A percentile compares a stretch with the other conserved stretches of the same genome.
These are phyloP conservation scores for Drosophila equinoxialis DNA, from an alignment of 1,140 invertebrate genomes.

Conservation along the genomic window DNA sequence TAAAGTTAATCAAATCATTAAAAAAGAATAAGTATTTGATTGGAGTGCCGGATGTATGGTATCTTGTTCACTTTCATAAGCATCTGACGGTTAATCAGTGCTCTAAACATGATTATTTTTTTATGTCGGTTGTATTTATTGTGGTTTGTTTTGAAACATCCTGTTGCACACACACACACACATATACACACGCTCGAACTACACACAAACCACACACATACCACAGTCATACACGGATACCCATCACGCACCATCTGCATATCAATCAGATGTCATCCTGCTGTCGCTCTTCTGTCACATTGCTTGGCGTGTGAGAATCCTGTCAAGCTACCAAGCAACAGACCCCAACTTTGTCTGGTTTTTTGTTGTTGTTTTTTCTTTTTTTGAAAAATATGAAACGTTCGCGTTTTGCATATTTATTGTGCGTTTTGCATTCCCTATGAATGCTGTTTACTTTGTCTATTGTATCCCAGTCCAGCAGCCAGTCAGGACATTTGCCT, in stretches of 20 bases:
- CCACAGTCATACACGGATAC: background rate
- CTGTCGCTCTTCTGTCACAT: constrained; percentile 72
- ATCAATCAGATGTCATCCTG: constrained; percentile 70
- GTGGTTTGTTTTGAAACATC: constrained; percentile 32
- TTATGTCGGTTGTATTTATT: constrained; percentile 41
- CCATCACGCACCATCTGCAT: constrained; percentile 60
- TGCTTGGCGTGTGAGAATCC: constrained; percentile 61
- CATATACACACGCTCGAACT: no score
- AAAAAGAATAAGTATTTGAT: constrained; percentile 29
- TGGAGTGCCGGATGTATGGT: no score
- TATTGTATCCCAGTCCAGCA: constrained; percentile 16
- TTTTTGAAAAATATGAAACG: constrained; percentile 67
- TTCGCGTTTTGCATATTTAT: constrained; percentile 76
- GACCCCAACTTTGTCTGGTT: constrained; percentile 22
- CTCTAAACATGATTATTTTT: constrained; percentile 14
- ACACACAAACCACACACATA: constrained; percentile 10
- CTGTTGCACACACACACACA: constrained; percentile 27
- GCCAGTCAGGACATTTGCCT: background rate
- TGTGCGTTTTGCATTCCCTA: constrained; percentile 39
- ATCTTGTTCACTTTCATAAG: no score
- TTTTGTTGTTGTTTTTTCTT: constrained; percentile 1
- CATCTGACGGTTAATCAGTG: constrained; percentile 17
- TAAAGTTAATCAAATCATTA: constrained; percentile 44
- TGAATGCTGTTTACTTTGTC: constrained; percentile 19
- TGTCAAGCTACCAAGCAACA: constrained; percentile 20